These are phyloP conservation scores for Leptopilina boulardi DNA, from an alignment of 1,140 invertebrate species.

Conservation along the genomic window DNA sequence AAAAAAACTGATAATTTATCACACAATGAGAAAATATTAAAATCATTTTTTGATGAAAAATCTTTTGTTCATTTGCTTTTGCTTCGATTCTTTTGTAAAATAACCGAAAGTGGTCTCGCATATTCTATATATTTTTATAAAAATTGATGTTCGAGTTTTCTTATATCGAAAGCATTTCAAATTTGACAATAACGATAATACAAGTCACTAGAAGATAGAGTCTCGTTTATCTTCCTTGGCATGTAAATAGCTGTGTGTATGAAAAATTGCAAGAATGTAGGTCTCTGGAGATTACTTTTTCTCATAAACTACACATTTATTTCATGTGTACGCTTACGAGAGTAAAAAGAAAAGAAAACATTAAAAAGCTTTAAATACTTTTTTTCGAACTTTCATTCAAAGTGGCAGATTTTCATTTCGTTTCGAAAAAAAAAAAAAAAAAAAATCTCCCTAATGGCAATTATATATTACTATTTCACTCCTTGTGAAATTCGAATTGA, in stretches of 20 bases:
- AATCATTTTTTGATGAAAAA: no score
- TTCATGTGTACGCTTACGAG: background rate
- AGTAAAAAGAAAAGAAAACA: background rate
- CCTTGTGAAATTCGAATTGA: no score
- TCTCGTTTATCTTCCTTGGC: slow-evolving; percentile 24
- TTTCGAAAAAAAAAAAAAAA: no score
- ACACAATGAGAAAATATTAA: background rate
- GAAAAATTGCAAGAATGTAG: background rate
- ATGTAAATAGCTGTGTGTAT: background rate
- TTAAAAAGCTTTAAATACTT: background rate
- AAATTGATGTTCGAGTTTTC: background rate
- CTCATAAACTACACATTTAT: background rate
- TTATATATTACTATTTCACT: no score
- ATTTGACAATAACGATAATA: slow-evolving; percentile 25
- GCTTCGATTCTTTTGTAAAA: background rate
- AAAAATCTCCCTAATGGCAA: no score
- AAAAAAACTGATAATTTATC: background rate
- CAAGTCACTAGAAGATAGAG: background rate
- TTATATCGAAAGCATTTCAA: background rate
- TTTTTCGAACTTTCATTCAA: no score
- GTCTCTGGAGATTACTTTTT: slow-evolving; percentile 17
- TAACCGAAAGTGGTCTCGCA: background rate
- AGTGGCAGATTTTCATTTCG: no score
- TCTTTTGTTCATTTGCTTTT: background rate
- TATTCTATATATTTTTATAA: background rate